A percentile compares a stretch with the other conserved stretches of the same genome.
Evolutionary conservation across 2,888 invertebrate genomes (phyloP).

Genomic region (Epinotia bilunana): DNA sequence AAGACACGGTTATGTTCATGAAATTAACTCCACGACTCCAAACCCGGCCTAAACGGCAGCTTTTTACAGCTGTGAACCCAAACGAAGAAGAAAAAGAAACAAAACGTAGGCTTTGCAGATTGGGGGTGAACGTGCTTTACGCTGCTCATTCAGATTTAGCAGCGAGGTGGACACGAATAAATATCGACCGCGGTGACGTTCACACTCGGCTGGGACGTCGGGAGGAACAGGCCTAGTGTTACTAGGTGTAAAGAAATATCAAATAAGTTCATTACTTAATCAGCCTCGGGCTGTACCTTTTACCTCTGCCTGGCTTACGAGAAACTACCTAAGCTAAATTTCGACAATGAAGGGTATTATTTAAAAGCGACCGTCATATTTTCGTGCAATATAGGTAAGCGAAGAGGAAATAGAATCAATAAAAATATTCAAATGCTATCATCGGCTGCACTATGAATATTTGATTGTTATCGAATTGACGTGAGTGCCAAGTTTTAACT

Average conservation of each 20-base stretch:
- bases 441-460: background rate
- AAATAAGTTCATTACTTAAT: too few relatives aligned
- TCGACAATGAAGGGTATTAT: too few relatives aligned
- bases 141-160: slow-evolving; percentile 8
- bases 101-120: slow-evolving; percentile 18
- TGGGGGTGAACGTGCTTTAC: background rate
- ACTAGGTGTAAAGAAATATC: too few relatives aligned
- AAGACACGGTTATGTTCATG: background rate
- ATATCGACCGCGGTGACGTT: background rate
- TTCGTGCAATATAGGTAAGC: background rate
- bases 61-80: slow-evolving; percentile 1
- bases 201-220: background rate
- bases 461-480: background rate
- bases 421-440: background rate
- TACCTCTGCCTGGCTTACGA: too few relatives aligned
- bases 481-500: slow-evolving; percentile 11
- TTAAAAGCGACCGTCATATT: too few relatives aligned
- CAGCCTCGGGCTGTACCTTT: too few relatives aligned
- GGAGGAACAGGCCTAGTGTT: background rate
- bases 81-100: slow-evolving; percentile 11
- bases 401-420: background rate
- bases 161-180: slow-evolving; percentile 17
- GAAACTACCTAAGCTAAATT: background rate
- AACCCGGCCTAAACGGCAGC: background rate
- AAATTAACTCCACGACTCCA: background rate